Evolutionary conservation across 1,140 invertebrate species (phyloP).

Genomic region (Asbolus verrucosus): DNA sequence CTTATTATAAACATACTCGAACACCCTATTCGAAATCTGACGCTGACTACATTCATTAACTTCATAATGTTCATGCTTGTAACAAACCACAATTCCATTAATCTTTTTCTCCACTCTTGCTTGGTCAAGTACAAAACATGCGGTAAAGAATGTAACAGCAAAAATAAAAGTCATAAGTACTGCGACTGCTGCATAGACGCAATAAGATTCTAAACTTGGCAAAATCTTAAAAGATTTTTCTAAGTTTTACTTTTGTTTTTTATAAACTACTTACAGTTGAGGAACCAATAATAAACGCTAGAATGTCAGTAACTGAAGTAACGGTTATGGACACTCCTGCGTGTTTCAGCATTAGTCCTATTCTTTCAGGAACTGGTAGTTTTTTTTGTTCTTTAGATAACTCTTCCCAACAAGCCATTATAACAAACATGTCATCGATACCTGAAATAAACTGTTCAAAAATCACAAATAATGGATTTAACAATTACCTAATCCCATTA

Average conservation of each 20-base stretch:
- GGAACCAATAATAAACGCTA: constrained; percentile 80
- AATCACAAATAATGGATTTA: not conserved
- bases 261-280: constrained; percentile 69
- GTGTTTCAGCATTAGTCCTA: constrained; percentile 79
- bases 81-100: constrained; percentile 78
- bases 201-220: constrained; percentile 80
- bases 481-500: constrained; percentile 75
- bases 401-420: constrained; percentile 80
- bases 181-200: constrained; percentile 79
- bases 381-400: constrained; percentile 67
- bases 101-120: constrained; percentile 72
- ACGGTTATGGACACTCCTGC: constrained; percentile 87
- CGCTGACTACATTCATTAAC: constrained; percentile 64
- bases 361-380: constrained; percentile 70
- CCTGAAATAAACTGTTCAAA: constrained; percentile 64
- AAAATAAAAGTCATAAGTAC: constrained; percentile 80
- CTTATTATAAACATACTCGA: constrained; percentile 71
- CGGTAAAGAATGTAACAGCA: constrained; percentile 84
- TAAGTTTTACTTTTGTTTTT: not conserved
- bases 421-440: constrained; percentile 86
- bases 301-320: constrained; percentile 85
- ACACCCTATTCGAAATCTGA: constrained; percentile 66
- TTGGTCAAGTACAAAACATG: constrained; percentile 78
- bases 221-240: constrained; percentile 71
- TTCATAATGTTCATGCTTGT: constrained; percentile 71